Conservation (phyloP, 2,797 vertebrate species). For the Spatula versicolor region DNA sequence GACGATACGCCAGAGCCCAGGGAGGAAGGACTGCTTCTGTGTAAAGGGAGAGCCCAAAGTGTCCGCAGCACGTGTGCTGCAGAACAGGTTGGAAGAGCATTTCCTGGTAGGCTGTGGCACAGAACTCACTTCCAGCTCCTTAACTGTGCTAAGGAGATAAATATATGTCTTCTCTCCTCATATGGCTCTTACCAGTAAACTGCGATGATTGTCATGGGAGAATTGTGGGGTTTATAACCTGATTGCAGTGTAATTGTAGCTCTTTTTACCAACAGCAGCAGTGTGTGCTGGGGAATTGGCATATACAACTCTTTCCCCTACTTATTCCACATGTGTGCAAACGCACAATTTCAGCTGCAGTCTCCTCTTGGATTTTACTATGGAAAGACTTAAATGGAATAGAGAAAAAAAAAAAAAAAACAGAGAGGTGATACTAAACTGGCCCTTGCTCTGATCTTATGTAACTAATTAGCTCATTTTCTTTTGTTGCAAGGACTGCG, state of each 20-base stretch:
- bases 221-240: not conserved
- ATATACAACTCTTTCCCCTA: not conserved
- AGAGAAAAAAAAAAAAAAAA: not conserved
- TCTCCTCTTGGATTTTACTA: not conserved
- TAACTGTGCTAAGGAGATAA: not conserved
- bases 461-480: constrained; percentile 23
- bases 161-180: not conserved
- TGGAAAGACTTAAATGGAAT: not conserved
- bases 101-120: not conserved
- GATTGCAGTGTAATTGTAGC: not conserved
- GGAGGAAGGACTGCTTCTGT: not conserved
- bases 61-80: not conserved
- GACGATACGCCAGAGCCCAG: not conserved
- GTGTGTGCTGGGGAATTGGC: not conserved
- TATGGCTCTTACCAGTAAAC: not conserved
- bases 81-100: not conserved
- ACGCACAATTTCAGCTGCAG: not conserved
- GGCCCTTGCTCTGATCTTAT: not conserved
- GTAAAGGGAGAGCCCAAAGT: not conserved
- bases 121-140: not conserved
- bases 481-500: not conserved
- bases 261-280: not conserved
- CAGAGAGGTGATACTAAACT: constrained; percentile 1
- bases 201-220: not conserved
- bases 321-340: not conserved